These are phyloP conservation scores for Branchipolynoe longqiensis DNA, from an alignment of 2,888 invertebrate genomes.

Conservation along the genomic window DNA sequence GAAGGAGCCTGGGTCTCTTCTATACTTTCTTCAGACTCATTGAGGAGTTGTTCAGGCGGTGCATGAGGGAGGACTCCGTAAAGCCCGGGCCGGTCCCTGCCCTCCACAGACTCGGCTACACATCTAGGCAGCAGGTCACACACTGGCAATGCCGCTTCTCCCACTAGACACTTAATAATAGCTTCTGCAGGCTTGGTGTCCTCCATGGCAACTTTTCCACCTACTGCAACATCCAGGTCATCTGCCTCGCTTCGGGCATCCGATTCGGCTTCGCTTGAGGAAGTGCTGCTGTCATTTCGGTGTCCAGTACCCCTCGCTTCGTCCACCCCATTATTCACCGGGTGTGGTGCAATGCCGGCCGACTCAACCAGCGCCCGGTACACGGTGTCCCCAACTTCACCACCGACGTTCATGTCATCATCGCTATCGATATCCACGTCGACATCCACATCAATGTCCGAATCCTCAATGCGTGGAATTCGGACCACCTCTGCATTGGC, in stretches of 20 bases:
- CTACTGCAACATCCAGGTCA: too few species aligned
- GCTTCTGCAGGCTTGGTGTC: not conserved
- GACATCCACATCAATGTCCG: slow-evolving; percentile 69
- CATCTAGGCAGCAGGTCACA: not conserved
- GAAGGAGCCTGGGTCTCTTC: too few species aligned
- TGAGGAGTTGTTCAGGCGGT: not conserved
- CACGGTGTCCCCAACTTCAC: not conserved
- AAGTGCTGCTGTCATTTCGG: not conserved
- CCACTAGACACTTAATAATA: not conserved
- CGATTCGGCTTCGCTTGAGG: too few species aligned
- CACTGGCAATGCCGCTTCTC: not conserved
- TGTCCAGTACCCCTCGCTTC: not conserved
- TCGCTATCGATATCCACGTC: slow-evolving; percentile 76
- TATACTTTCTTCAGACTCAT: not conserved
- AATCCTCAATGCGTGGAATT: not conserved
- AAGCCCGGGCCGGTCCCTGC: not conserved
- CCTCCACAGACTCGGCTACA: not conserved
- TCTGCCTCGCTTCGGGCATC: too few species aligned
- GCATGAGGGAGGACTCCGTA: not conserved
- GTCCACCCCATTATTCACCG: not conserved
- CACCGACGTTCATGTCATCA: slow-evolving; percentile 65
- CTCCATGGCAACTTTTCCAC: too few species aligned
- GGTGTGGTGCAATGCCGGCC: not conserved
- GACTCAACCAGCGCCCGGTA: slow-evolving; percentile 16
- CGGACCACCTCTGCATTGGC: slow-evolving; percentile 37